Evolutionary conservation across 1,140 invertebrate species (phyloP), one percentile per base, ranked within the genome.

Genomic region (Monochamus saltuarius): DNA sequence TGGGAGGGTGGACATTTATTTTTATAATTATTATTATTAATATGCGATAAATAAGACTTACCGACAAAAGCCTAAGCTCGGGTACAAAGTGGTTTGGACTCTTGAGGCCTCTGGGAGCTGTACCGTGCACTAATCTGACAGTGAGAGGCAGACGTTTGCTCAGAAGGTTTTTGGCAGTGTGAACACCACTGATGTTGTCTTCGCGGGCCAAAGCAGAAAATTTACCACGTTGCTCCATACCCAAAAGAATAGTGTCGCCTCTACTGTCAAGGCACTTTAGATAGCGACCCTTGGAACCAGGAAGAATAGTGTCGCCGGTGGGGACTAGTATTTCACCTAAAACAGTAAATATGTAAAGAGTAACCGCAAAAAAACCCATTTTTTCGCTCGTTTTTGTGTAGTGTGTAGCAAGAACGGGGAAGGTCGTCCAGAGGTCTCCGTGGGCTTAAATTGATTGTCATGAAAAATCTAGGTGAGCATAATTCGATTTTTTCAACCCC

Each of bases 111-210:
- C 87, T 82, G 10, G 88, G 92, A 35, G 88, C 87, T 62, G 86
- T 89, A 14, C 94, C 94, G 69, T 94, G 91, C 1, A 96, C 92
- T 63, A 97, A 80, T 72, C 94, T 82, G 10, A 96, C 94, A 52
- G 94, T 95, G 47, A 97, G 80, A 1, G 95, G 95, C 76, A 97
- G 83, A 57, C 94, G 80, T 74, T 95, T 95, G 62, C 87, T 87
- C 36, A 96, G 78, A 50, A 97, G 82, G 71, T 92, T 94, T 68
- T 89, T 87, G 7, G 89, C 89, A 46, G 90, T 90, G 76, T 95
- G 93, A 10, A 95, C 93, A 6, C 94, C 94, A 72, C 91, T 91
- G 61, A 97, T 95, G 77, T 94, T 95, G 67, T 94, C 91, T 75
- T 93, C 91, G 71, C 90, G 86, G 34, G 94, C 94, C 17, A 97